These are phyloP conservation scores for Cephalopachus bancanus DNA, from an alignment of 2,797 vertebrate species.

Conservation along the genomic window DNA sequence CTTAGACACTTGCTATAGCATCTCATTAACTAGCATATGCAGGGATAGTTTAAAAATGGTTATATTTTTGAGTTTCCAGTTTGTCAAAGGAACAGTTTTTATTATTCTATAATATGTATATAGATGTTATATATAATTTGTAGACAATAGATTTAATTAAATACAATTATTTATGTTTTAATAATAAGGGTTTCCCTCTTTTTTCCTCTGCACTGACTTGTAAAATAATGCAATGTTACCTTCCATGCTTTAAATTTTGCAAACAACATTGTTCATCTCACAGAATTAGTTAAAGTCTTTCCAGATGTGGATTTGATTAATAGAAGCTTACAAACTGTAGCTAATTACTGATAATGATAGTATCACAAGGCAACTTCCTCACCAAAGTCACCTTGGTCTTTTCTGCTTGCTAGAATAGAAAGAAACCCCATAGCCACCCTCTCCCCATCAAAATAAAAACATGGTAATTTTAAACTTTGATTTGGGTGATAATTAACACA, in stretches of 20 bases:
- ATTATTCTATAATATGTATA: not conserved
- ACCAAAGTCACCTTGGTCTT: slow-evolving; percentile 85
- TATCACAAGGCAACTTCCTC: slow-evolving; percentile 78
- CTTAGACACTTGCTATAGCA: not conserved
- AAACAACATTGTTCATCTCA: slow-evolving; percentile 71
- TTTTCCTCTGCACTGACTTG: not conserved
- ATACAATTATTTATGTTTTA: not conserved
- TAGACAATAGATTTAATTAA: slow-evolving; percentile 14
- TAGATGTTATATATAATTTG: not conserved
- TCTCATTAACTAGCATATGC: slow-evolving; percentile 9
- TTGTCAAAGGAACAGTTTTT: not conserved
- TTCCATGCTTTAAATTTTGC: slow-evolving; percentile 66
- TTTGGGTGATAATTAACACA: not conserved
- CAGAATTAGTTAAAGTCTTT: slow-evolving; percentile 78
- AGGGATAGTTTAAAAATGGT: not conserved
- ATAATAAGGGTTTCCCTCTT: not conserved
- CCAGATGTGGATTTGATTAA: slow-evolving; percentile 86
- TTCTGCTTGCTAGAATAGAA: slow-evolving; percentile 62
- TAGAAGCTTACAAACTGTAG: slow-evolving; percentile 85
- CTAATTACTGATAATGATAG: slow-evolving; percentile 85
- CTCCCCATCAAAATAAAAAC: slow-evolving; percentile 26
- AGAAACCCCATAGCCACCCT: not conserved
- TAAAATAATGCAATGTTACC: slow-evolving; percentile 25
- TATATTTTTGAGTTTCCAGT: not conserved
- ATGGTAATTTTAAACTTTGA: slow-evolving; percentile 15